phyloP scores from a whole-genome alignment of 2,888 invertebrate species.

The Orthonychiurus folsomi region DNA sequence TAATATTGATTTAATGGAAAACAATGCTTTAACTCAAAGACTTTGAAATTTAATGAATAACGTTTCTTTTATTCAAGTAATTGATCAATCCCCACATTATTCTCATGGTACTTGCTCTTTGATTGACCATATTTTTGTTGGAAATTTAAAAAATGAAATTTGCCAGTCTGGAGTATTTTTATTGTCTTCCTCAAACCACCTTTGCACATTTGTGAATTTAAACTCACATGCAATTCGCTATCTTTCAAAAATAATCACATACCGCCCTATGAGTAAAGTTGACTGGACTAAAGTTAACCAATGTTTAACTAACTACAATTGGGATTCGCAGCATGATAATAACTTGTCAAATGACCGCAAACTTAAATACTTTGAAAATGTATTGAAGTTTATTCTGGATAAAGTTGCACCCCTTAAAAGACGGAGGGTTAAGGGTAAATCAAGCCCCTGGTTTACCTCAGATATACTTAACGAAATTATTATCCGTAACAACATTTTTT shows the following conservation, averaged over 20 bases:
- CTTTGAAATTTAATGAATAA: too few relatives aligned
- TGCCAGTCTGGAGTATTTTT: not conserved
- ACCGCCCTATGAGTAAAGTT: not conserved
- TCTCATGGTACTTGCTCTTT: not conserved
- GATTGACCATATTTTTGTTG: not conserved
- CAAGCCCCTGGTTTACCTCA: not conserved
- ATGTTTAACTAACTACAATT: not conserved
- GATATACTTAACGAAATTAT: not conserved
- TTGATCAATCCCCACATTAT: not conserved
- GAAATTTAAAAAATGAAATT: not conserved
- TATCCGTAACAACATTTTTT: not conserved
- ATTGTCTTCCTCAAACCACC: not conserved
- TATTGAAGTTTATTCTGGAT: not conserved
- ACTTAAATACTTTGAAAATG: not conserved
- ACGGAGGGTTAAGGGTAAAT: not conserved
- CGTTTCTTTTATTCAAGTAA: not conserved
- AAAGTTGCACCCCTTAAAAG: not conserved
- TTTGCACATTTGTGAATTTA: not conserved
- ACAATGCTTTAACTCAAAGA: not conserved
- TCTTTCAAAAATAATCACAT: not conserved
- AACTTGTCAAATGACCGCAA: not conserved
- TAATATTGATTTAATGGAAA: not conserved
- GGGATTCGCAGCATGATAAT: too few relatives aligned
- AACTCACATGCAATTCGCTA: not conserved
- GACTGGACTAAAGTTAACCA: not conserved